phyloP scores from a whole-genome alignment of 2,797 vertebrate species.

The Sebastiscus albofasciatus region DNA sequence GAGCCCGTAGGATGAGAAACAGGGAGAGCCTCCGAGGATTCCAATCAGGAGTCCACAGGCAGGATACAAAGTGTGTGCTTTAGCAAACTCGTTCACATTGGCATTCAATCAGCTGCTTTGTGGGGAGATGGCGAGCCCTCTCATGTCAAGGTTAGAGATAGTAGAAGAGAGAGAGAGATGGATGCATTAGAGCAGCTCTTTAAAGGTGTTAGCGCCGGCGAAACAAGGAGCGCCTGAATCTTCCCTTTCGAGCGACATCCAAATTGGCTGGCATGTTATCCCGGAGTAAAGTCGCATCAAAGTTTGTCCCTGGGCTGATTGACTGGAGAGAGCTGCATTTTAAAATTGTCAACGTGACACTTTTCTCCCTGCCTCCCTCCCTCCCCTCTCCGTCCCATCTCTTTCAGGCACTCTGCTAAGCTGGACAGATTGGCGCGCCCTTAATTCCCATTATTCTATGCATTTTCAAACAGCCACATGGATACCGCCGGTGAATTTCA shows the following conservation, averaged over 20 bases:
- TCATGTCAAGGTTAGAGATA: conserved; percentile 52
- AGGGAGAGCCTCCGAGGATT: conserved; percentile 43
- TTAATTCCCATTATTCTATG: conserved; percentile 66
- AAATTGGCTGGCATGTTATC: conserved; percentile 46
- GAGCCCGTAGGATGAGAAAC: conserved; percentile 57
- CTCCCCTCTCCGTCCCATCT: conserved; percentile 8
- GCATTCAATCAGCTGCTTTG: conserved; percentile 53
- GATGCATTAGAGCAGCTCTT: conserved; percentile 45
- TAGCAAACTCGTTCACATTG: conserved; percentile 41
- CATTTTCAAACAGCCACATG: conserved; percentile 65
- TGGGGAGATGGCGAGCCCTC: conserved; percentile 36
- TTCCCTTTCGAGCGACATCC: conserved; percentile 26
- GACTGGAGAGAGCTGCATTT: conserved; percentile 48
- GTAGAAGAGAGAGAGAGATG: conserved; percentile 13
- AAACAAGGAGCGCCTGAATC: conserved; percentile 40
- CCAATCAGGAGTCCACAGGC: conserved; percentile 56
- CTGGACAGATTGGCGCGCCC: conserved; percentile 35
- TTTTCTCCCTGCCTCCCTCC: conserved; percentile 4
- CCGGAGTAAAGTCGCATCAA: conserved; percentile 47
- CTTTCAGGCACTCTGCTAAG: conserved; percentile 42
- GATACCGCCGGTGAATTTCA: conserved; percentile 55
- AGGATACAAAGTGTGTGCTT: conserved; percentile 42
- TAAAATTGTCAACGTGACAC: conserved; percentile 56
- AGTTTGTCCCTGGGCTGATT: conserved; percentile 54
- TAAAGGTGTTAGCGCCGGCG: conserved; percentile 34